Evolutionary conservation across 1,140 invertebrate genomes (phyloP).

Genomic region (Aphelinus atriplicis): DNA sequence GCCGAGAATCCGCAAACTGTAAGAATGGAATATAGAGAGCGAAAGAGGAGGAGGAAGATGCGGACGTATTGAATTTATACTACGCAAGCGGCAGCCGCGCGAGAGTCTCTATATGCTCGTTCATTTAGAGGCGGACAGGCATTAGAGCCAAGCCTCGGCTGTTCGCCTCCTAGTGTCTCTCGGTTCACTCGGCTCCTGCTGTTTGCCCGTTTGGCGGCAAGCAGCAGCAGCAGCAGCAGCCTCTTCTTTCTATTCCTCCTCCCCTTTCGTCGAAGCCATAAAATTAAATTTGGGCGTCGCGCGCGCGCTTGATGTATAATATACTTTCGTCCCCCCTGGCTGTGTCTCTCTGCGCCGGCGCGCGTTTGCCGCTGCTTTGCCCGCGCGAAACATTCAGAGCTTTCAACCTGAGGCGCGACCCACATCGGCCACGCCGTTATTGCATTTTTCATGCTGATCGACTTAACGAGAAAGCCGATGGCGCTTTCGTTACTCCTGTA

Average conservation of each 20-base stretch:
- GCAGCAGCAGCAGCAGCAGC: background rate
- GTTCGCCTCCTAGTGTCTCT: no score
- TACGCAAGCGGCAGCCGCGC: background rate
- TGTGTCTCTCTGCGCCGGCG: background rate
- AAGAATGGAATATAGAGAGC: background rate
- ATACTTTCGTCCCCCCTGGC: background rate
- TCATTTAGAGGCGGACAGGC: slow-evolving; percentile 13
- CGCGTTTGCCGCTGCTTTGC: no score
- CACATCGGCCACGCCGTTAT: slow-evolving; percentile 3
- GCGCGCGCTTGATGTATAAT: background rate
- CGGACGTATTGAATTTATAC: slow-evolving; percentile 20
- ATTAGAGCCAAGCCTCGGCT: background rate
- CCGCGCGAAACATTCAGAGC: background rate
- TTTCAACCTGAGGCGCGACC: background rate
- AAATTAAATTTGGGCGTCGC: slow-evolving; percentile 15
- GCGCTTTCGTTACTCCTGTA: slow-evolving; percentile 7
- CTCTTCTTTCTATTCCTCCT: background rate
- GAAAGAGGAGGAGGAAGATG: background rate
- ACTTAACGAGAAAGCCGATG: slow-evolving; percentile 27
- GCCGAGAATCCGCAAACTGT: slow-evolving; percentile 8
- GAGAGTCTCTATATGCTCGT: background rate
- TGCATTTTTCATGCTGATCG: slow-evolving; percentile 29
- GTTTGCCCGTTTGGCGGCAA: background rate
- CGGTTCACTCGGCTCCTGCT: no score
- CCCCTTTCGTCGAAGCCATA: background rate